Conservation (phyloP, 2,797 vertebrate genomes). For the Enteromius mattozi region DNA sequence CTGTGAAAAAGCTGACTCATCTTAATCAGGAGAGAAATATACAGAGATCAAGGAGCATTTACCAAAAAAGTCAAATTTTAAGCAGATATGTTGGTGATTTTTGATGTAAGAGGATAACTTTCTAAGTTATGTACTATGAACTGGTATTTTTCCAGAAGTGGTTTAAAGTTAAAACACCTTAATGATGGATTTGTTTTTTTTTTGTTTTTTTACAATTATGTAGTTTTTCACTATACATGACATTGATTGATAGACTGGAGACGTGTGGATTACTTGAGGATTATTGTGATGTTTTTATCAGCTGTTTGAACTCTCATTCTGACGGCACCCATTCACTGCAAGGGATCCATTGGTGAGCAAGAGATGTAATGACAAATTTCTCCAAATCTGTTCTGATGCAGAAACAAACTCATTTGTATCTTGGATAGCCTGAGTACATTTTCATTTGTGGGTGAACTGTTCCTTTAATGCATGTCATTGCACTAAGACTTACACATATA, state of each 20-base stretch:
- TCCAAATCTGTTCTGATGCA: neutral
- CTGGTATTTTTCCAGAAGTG: neutral
- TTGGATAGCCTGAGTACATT: neutral
- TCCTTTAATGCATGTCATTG: slow-evolving; percentile 5
- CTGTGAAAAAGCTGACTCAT: neutral
- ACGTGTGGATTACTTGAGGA: neutral
- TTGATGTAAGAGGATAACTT: neutral
- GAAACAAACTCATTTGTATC: neutral
- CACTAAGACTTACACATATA: neutral
- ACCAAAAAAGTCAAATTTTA: neutral
- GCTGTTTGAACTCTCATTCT: neutral
- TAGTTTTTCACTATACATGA: neutral
- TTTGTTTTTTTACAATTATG: neutral
- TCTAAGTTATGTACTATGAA: neutral
- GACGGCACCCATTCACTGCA: neutral
- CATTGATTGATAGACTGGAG: neutral
- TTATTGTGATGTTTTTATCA: neutral
- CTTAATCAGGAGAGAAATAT: neutral
- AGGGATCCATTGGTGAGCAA: neutral
- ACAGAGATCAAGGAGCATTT: neutral
- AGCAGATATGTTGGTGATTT: neutral
- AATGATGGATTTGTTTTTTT: neutral
- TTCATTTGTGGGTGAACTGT: neutral
- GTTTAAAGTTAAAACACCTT: neutral
- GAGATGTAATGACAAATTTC: neutral